Percentiles rank a stretch among this genome's conserved stretches.
These are phyloP conservation scores for Epizoanthus rinbou DNA, from an alignment of 92 coral and sea anemone species.

Conservation along the genomic window DNA sequence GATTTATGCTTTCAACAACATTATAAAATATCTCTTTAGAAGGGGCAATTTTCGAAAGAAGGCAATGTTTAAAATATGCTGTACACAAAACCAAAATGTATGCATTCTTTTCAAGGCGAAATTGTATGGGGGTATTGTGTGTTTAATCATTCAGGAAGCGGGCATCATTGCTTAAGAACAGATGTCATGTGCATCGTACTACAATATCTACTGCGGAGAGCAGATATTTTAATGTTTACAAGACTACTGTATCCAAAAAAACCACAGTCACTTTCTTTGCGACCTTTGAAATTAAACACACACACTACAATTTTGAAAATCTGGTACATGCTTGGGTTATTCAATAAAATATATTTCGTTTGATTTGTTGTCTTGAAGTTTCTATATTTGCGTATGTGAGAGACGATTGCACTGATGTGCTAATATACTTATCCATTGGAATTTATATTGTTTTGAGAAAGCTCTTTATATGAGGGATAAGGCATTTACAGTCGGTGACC, in stretches of 20 bases:
- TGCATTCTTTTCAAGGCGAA: slow-evolving; percentile 5
- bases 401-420: background rate
- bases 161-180: background rate
- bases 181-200: background rate
- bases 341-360: background rate
- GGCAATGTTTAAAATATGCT: slow-evolving; percentile 1
- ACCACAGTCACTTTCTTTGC: background rate
- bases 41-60: background rate
- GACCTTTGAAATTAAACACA: too few relatives aligned
- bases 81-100: slow-evolving; percentile 10
- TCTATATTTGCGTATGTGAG: slow-evolving; percentile 8
- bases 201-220: background rate
- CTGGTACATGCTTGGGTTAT: background rate
- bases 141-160: slow-evolving; percentile 21
- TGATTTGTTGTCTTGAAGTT: slow-evolving; percentile 19
- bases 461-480: background rate
- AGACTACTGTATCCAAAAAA: background rate
- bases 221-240: background rate
- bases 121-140: slow-evolving; percentile 9
- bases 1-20: slow-evolving; percentile 23
- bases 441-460: slow-evolving; percentile 10
- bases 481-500: background rate
- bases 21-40: background rate
- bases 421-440: slow-evolving; percentile 17
- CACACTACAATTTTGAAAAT: slow-evolving; percentile 2